A percentile compares a stretch with the other conserved stretches of the same genome.
phyloP scores from a whole-genome alignment of 2,888 invertebrate genomes.

The Melinopterus prodromus region DNA sequence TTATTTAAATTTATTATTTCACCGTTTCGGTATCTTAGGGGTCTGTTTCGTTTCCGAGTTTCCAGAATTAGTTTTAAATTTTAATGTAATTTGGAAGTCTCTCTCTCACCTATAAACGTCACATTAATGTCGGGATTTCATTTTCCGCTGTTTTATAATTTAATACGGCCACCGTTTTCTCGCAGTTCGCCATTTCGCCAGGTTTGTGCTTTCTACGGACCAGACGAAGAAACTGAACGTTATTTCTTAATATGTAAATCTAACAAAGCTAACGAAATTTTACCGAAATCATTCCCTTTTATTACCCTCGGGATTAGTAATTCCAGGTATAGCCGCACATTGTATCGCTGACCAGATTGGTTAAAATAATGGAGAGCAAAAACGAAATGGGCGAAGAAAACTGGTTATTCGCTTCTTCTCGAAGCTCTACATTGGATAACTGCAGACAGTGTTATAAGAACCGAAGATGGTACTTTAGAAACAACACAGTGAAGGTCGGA shows the following conservation, averaged over 20 bases:
- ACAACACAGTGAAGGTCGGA: too few relatives aligned
- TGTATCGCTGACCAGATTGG: background rate
- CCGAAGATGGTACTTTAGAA: too few relatives aligned
- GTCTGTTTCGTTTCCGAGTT: conserved; percentile 31
- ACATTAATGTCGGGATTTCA: conserved; percentile 35
- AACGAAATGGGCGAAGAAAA: background rate
- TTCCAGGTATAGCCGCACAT: background rate
- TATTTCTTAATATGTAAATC: background rate
- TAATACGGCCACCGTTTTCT: conserved; percentile 24
- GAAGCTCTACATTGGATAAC: background rate
- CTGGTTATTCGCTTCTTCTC: background rate
- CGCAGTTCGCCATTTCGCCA: background rate
- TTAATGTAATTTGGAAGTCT: conserved; percentile 36
- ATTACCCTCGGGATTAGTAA: background rate
- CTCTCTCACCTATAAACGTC: conserved; percentile 34
- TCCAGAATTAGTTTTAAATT: conserved; percentile 37
- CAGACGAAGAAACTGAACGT: background rate
- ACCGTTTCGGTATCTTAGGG: conserved; percentile 27
- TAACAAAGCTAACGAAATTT: background rate
- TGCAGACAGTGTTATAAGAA: too few relatives aligned
- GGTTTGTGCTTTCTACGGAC: background rate
- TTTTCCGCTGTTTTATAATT: conserved; percentile 33
- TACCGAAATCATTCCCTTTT: background rate
- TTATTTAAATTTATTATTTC: conserved; percentile 38
- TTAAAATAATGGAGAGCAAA: background rate